Percentiles rank a stretch among this genome's conserved stretches.
phyloP scores from a whole-genome alignment of 2,113 vertebrate genomes.

The Leucopternis melanops region DNA sequence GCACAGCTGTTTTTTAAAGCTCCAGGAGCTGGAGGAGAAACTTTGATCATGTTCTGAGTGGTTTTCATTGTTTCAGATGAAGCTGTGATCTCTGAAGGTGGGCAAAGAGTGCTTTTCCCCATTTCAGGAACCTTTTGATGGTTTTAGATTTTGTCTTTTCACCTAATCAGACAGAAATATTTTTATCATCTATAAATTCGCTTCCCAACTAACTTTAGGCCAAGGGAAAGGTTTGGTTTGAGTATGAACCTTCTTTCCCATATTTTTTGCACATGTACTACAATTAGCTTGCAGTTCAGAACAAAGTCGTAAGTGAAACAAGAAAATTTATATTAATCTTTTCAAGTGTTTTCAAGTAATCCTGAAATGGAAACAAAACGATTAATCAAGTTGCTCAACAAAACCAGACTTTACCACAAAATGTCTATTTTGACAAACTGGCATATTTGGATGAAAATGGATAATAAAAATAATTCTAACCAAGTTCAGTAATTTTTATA shows the following conservation, averaged over 20 bases:
- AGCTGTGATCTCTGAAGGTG: neutral
- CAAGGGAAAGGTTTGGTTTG: neutral
- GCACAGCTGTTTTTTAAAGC: neutral
- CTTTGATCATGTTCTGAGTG: neutral
- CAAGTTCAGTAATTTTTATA: neutral
- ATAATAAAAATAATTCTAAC: neutral
- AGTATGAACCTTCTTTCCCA: neutral
- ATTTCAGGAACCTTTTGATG: neutral
- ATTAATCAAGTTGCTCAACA: neutral
- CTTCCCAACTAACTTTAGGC: neutral
- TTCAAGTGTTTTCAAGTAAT: neutral
- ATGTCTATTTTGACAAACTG: neutral
- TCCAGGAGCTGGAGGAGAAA: neutral
- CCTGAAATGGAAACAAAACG: neutral
- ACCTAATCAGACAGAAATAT: neutral
- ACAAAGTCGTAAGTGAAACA: neutral
- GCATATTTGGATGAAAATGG: neutral
- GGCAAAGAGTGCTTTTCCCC: neutral
- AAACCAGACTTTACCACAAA: neutral
- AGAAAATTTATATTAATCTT: neutral
- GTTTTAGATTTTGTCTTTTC: neutral
- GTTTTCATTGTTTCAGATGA: neutral
- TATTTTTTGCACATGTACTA: neutral
- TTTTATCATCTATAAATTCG: neutral
- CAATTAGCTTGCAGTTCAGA: neutral